Evolutionary conservation across 2,113 vertebrate species (phyloP).

Genomic region (Theropithecus gelada): DNA sequence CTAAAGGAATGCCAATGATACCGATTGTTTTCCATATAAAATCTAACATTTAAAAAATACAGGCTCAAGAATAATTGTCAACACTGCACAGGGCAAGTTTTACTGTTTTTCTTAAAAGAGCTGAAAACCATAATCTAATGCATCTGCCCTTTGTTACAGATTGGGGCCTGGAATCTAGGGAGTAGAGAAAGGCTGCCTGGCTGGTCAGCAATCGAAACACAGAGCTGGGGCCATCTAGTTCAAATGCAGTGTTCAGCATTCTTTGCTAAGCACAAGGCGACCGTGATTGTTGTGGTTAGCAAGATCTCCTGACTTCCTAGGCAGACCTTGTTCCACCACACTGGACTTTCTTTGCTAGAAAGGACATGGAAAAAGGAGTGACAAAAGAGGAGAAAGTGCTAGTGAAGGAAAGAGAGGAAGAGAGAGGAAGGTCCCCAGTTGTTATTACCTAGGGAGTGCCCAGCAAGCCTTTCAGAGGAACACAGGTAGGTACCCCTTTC

Average conservation of each 20-base stretch:
- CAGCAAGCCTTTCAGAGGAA: not conserved
- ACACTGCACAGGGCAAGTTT: not conserved
- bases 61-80: not conserved
- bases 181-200: not conserved
- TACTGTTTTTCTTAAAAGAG: not conserved
- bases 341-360: not conserved
- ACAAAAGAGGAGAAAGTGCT: not conserved
- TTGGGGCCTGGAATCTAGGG: not conserved
- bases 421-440: not conserved
- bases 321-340: not conserved
- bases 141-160: fast-evolving
- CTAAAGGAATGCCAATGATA: not conserved
- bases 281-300: too few relatives aligned
- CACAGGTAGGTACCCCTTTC: not conserved
- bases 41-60: not conserved
- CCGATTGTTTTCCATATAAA: not conserved
- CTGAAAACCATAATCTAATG: not conserved
- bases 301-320: not conserved
- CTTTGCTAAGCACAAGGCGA: not conserved
- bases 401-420: not conserved
- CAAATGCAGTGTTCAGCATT: fast-evolving
- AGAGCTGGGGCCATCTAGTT: fast-evolving
- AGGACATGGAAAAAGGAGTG: not conserved
- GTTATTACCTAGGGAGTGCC: not conserved
- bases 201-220: fast-evolving